These are phyloP conservation scores for Muricea muricata DNA, from an alignment of 92 coral and sea anemone genomes.

Conservation along the genomic window DNA sequence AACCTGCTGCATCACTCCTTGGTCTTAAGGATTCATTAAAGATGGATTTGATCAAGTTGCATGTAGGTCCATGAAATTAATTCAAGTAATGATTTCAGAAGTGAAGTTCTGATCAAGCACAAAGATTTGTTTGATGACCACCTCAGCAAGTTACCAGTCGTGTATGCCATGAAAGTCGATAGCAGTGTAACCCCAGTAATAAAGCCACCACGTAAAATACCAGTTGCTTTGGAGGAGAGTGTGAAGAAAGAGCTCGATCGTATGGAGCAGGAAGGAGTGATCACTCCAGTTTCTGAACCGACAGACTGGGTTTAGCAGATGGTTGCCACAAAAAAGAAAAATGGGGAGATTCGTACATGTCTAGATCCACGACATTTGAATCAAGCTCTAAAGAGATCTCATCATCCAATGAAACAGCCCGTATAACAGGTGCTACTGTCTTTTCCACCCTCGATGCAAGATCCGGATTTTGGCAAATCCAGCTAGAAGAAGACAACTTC, in stretches of 20 bases:
- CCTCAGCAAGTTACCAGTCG: conserved; percentile 51
- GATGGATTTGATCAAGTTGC: conserved; percentile 42
- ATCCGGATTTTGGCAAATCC: conserved; percentile 42
- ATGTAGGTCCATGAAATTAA: conserved; percentile 49
- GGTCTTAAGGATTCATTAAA: conserved; percentile 48
- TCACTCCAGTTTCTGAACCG: conserved; percentile 58
- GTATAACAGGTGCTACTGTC: conserved; percentile 57
- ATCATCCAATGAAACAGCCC: conserved; percentile 53
- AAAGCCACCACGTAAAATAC: conserved; percentile 41
- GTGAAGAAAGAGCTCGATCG: conserved; percentile 45
- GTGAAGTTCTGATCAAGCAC: conserved; percentile 24
- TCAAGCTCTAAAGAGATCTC: conserved; percentile 45
- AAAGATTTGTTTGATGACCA: conserved; percentile 50
- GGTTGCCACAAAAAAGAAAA: conserved; percentile 54
- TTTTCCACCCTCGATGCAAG: conserved; percentile 53
- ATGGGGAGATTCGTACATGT: conserved; percentile 45
- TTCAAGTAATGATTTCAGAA: conserved; percentile 11
- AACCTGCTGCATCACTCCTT: conserved; percentile 47
- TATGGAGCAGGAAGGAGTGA: conserved; percentile 49
- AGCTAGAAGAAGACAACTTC: conserved; percentile 1
- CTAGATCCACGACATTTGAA: conserved; percentile 52
- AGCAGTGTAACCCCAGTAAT: conserved; percentile 42
- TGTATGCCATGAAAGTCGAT: conserved; percentile 52
- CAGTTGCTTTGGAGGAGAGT: conserved; percentile 50
- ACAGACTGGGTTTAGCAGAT: conserved; percentile 61